Evolutionary conservation across 2,797 vertebrate species (phyloP), one percentile per base, ranked within the genome.

Genomic region (Dryobates pubescens): DNA sequence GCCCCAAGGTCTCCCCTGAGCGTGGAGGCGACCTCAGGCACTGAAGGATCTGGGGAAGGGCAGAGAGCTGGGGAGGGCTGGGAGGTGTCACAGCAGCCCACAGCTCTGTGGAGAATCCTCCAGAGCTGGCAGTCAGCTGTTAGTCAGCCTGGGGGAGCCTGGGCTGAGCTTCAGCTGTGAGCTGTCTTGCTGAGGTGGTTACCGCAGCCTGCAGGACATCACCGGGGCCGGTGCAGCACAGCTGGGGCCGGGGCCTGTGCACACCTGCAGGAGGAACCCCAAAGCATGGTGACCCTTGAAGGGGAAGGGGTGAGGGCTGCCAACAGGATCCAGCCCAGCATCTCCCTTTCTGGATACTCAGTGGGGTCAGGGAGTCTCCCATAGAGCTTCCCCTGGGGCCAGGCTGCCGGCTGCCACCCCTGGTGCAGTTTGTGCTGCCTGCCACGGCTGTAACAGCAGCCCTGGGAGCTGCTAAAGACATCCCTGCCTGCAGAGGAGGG

Each of bases 141-240:
- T 26, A n/a, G 20, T 64, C 10, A 2, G 23, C 67, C 62, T 61
- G 1, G 7, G 36, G 22, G 43, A 59, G 32, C 27, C 30, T 53
- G 20, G 36, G 34, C 59, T 88, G 65, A 89, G 54, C 65, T 74
- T 89, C 58, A 87, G 6, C 76, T 82, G 34, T 0, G 2, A 67
- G 71, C 64, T 53, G 68, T 51, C 19, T 58, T 19, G 18, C 49
- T 49, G 51, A 53, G 56, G 67, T 27, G 59, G 24, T 16, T 67
- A 10, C 45, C 32, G 13, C 3, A 1, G 56, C 81, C 73, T 0
- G 0, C 2, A 36, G 64, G 59, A 20, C 51, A 43, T 75, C 27
- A 53, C 3, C 1, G 67, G 64, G 12, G 43, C 20, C 61, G 16
- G 4, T 24, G 51, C 22, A n/a, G 61, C 47, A 34, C 22, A 73